Evolutionary conservation across 2,113 vertebrate genomes (phyloP), one percentile per base, ranked within the genome.

Genomic region (Rhagologus leucostigma): DNA sequence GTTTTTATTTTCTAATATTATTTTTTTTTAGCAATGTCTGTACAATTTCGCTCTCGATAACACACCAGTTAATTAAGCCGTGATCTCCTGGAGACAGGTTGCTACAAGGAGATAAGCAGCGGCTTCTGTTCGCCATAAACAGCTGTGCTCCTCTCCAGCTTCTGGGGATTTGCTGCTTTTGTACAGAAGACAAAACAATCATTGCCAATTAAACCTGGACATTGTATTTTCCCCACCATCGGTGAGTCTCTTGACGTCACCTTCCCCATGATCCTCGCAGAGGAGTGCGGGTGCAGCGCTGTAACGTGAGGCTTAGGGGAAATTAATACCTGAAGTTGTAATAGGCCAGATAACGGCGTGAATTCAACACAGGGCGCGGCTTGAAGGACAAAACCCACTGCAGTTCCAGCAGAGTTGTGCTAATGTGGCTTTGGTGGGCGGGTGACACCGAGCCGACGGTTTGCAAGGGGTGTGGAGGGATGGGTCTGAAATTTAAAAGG

Each of bases 11-110:
- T 92, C 95, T 39, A 44, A 74, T 91, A 78, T 94, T 93, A 82
- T 86, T 84, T 90, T 84, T 93, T 67, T 59, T 57, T 32, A 89
- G 91, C 92, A 90, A 82, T 46, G 91, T 85, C 95, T 92, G 95
- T 96, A 96, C 94, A 96, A 93, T 96, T 97, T 87, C 35, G 27
- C 96, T 96, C 97, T 94, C 15, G 77, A 98, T 97, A 98, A 95
- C 96, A 84, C 18, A 5, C 3, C 7, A 97, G 96, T 98, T 98
- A 98, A 98, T 98, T 98, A 98, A 98, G 97, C 97, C 93, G 95
- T 95, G 97, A 98, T 98, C 97, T 97, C 97, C 89, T 68, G 92
- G 91, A 97, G 95, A 94, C 98, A 97, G 96, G 97, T 98, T 98
- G 97, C 94, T 97, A 95, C 94, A 88, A 96, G 90, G 95, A 98